These are phyloP conservation scores for Antheraea pernyi DNA, from an alignment of 1,140 invertebrate species.

Conservation along the genomic window DNA sequence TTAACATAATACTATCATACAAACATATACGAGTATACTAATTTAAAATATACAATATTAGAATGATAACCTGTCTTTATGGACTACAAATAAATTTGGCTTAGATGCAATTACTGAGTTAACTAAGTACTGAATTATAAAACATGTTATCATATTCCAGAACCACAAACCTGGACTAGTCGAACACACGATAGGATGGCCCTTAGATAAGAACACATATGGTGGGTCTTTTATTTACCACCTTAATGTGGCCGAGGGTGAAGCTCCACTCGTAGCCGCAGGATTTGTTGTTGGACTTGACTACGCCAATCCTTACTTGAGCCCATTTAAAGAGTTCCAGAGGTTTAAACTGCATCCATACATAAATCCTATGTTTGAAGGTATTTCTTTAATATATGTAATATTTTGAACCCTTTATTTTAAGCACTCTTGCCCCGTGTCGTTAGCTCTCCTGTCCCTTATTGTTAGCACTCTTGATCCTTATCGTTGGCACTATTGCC, in stretches of 20 bases:
- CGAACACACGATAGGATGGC: conserved; percentile 99
- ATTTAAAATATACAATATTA: no score
- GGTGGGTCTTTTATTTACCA: conserved; percentile 99
- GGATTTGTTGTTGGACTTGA: conserved; percentile 98
- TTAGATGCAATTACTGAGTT: no score
- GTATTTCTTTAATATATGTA: conserved; percentile 41
- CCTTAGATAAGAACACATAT: conserved; percentile 94
- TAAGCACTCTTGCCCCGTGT: no score
- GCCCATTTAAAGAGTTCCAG: conserved; percentile 97
- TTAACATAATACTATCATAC: no score
- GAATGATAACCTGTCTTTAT: no score
- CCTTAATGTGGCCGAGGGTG: conserved; percentile 87
- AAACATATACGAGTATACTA: no score
- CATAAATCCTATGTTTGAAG: conserved; percentile 89
- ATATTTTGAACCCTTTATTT: neutral
- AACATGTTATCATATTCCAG: conserved; percentile 34
- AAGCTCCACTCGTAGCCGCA: conserved; percentile 91
- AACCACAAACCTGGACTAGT: conserved; percentile 95
- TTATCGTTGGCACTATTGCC: no score
- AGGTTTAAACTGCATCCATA: conserved; percentile 96
- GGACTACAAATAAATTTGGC: no score
- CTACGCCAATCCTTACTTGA: conserved; percentile 97
- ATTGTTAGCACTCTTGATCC: no score
- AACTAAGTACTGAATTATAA: no score
- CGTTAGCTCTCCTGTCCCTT: no score